A percentile compares a stretch with the other conserved stretches of the same genome.
These are phyloP conservation scores for Pachydiplax longipennis DNA, from an alignment of 2,888 invertebrate species.

Conservation along the genomic window DNA sequence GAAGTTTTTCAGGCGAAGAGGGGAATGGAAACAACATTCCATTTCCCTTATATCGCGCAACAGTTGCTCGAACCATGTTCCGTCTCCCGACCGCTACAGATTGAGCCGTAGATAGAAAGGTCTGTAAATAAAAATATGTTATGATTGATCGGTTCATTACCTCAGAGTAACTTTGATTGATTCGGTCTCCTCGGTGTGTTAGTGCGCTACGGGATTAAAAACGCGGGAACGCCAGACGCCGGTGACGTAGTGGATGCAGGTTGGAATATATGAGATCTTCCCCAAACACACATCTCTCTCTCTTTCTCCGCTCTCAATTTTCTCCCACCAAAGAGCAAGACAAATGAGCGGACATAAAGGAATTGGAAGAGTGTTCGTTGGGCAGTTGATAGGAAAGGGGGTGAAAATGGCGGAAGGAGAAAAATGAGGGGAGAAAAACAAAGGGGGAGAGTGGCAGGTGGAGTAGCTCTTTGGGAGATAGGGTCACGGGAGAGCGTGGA, in stretches of 20 bases:
- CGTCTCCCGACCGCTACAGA: not conserved
- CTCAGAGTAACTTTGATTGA: conserved; percentile 22
- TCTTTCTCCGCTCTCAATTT: not conserved
- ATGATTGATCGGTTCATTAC: conserved; percentile 17
- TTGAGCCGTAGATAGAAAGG: not conserved
- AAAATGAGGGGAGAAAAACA: too few relatives aligned
- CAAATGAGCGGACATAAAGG: not conserved
- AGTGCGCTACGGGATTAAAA: not conserved
- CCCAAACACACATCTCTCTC: not conserved
- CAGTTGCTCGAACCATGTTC: not conserved
- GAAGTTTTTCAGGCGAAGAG: not conserved
- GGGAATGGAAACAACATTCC: too few relatives aligned
- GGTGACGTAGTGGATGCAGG: not conserved
- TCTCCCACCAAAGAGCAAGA: not conserved
- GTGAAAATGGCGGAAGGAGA: too few relatives aligned
- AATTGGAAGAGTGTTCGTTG: not conserved
- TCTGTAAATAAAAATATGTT: not conserved
- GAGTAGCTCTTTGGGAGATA: not conserved
- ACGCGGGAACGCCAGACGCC: not conserved
- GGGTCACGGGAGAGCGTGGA: not conserved
- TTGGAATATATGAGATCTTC: not conserved
- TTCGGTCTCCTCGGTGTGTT: not conserved
- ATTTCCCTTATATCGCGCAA: not conserved
- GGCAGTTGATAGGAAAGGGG: too few relatives aligned
- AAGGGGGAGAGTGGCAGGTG: too few relatives aligned